Evolutionary conservation across 30 jellyfish, hydroid and myxozoan species (phyloP).

Genomic region (Nemopilema nomurai): DNA sequence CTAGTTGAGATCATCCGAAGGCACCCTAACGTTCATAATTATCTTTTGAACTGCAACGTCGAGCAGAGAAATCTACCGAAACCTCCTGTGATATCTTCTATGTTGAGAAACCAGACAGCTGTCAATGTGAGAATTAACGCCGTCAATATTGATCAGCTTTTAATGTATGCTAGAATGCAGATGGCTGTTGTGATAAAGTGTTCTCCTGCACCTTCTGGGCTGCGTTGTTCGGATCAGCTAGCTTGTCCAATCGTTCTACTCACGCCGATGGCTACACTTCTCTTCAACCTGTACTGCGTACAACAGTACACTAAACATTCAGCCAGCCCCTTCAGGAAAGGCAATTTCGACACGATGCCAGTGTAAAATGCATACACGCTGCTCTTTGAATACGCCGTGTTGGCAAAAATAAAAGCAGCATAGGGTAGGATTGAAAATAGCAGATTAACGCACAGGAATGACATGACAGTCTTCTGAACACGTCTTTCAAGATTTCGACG

Average conservation of each 20-base stretch:
- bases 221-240: no score
- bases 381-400: background rate
- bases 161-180: no score
- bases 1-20: no score
- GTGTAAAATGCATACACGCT: background rate
- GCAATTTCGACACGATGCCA: constrained; percentile 1
- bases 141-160: no score
- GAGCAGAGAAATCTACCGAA: no score
- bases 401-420: constrained; percentile 5
- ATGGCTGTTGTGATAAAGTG: no score
- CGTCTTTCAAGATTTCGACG: background rate
- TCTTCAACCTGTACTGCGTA: background rate
- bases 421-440: constrained; percentile 5
- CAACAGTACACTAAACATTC: constrained; percentile 4
- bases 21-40: no score
- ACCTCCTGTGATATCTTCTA: no score
- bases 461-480: background rate
- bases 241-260: background rate
- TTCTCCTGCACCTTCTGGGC: no score
- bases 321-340: constrained; percentile 8
- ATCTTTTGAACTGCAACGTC: no score
- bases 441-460: background rate
- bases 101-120: no score
- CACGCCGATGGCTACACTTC: background rate
- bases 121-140: no score